Evolutionary conservation across 2,888 invertebrate species (phyloP), one percentile per base, ranked within the genome.

Genomic region (Cataglyphis rosenhaueri): DNA sequence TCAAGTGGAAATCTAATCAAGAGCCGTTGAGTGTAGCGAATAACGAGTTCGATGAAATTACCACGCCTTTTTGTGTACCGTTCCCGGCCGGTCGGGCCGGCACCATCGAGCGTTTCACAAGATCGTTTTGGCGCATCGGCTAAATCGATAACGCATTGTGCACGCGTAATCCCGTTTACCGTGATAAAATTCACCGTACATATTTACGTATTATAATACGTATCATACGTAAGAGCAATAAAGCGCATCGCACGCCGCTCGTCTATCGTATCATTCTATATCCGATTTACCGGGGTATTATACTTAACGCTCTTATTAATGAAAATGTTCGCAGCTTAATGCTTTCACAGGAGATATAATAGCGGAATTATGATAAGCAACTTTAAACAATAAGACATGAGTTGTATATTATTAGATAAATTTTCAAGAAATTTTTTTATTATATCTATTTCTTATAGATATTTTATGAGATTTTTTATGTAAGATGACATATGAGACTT

Each of bases 1-100:
- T 86, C 87, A 71, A 87, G 85, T 87, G 87, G 87, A 83, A 87
- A 85, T 83, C 79, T 83, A 84, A 86, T 83, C 82, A 73, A 82
- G 82, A 66, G 74, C 59, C 81, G 81, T 52, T 78, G 65, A 66
- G 83, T 62, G 83, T 66, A 73, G 64, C 83, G 83, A 84, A 73
- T 81, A 85, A 87, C 82, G 84, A 74, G 85, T 82, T 65, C 71
- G 70, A 79, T 55, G 83, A 64, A 82, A 87, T 83, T 83, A 79
- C 79, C 75, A 62, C 83, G 62, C 81, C 85, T 82, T 87, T 85
- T 87, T 76, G 71, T 79, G 76, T 73, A 52, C 41, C 52, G 61
- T 59, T 52, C 2, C 61, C 61, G 57, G 32, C 59, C 57, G 55
- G 21, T 25, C 57, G 57, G 9, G 71, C 12, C 68, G 48, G 38